Evolutionary conservation across 2,113 vertebrate species (phyloP), one percentile per base, ranked within the genome.

Genomic region (Heteronetta atricapilla): DNA sequence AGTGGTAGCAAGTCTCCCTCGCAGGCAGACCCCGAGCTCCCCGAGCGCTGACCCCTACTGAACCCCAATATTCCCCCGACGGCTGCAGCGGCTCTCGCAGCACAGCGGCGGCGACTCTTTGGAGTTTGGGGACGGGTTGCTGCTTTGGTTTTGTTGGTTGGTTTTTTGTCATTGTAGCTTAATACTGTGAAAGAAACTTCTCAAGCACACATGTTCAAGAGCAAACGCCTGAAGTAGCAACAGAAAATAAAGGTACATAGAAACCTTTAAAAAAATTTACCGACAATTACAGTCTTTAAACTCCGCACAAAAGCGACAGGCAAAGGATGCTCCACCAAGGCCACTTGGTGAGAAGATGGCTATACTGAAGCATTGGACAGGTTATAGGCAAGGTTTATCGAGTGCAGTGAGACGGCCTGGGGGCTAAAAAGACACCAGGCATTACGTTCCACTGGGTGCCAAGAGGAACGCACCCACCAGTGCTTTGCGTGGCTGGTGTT

Each of bases 171-270:
- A 81, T 56, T 86, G 87, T 38, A 33, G 38, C 36, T 38, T 38
- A 50, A 69, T 40, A 70, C 8, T 8, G 80, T 59, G n/a, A 74
- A 81, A 78, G 25, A 78, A 81, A 63, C 22, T 81, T 75, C 68
- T 66, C 16, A 59, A 55, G 56, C 28, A 16, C n/a, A 33, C 25
- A n/a, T 5, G 9, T 48, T 59, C 6, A 10, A 77, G 29, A 77
- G 68, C 26, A 78, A 85, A 87, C 21, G 26, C 42, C 53, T 74
- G 36, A 85, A 42, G 31, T 2, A 44, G 25, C 1, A 5, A 82
- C 63, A 82, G 40, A 64, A 94, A 88, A 91, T 67, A 93, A 85
- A 91, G 68, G 79, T 58, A 89, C n/a, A 36, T 31, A 38, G 38
- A 38, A 38, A 38, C 9, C 38, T 38, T 38, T 38, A 38, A 38